Percentiles rank a stretch among this genome's conserved stretches.
Evolutionary conservation across 64 coral and sea anemone genomes (phyloP).

Genomic region (Actinia equina): DNA sequence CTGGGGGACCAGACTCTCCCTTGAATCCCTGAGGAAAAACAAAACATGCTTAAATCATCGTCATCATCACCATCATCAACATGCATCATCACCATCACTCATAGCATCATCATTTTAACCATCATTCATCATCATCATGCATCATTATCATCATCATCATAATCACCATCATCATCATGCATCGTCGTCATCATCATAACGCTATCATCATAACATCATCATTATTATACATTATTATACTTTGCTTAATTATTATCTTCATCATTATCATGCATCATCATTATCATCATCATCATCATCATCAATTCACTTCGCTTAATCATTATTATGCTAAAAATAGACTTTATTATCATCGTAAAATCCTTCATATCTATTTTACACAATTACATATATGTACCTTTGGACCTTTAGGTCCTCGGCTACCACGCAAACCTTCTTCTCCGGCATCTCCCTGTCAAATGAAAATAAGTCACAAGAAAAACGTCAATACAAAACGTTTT

Average conservation of each 20-base stretch:
- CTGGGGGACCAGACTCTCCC: constrained; percentile 42
- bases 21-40: constrained; percentile 34
- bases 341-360: not conserved
- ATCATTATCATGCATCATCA: not conserved
- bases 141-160: not conserved
- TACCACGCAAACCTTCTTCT: constrained; percentile 36
- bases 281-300: not conserved
- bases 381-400: not conserved
- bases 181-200: not conserved
- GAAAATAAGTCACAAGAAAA: not conserved
- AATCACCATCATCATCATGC: not conserved
- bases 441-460: constrained; percentile 43
- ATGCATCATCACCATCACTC: not conserved
- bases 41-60: no score
- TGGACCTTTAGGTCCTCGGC: constrained; percentile 48
- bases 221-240: not conserved
- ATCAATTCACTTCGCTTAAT: not conserved
- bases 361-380: no score
- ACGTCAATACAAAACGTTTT: not conserved
- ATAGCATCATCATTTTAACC: not conserved
- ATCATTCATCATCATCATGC: not conserved
- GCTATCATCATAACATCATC: not conserved
- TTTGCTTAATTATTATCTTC: not conserved
- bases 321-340: not conserved
- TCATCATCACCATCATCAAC: not conserved